phyloP scores from a whole-genome alignment of 2,113 vertebrate species.

The Hydrolagus affinis region DNA sequence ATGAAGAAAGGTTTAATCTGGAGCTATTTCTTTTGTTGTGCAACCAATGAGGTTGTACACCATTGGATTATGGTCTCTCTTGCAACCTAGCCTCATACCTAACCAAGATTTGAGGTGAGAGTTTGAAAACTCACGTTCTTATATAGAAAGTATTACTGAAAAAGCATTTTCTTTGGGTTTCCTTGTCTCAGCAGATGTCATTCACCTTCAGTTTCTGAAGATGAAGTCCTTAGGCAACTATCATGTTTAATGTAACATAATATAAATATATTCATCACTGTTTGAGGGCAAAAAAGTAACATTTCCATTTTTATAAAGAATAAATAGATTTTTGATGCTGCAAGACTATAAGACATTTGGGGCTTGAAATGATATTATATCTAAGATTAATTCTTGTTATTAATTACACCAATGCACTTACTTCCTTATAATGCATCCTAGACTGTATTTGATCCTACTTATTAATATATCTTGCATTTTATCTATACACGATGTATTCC shows the following conservation, averaged over 20 bases:
- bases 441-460: not conserved
- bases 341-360: not conserved
- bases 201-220: not conserved
- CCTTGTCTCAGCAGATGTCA: not conserved
- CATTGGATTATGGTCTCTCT: not conserved
- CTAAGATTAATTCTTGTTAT: not conserved
- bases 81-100: not conserved
- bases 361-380: not conserved
- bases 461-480: not conserved
- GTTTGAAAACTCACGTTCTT: too few relatives aligned
- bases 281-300: too few relatives aligned
- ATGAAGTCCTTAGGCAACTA: too few relatives aligned
- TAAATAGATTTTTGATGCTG: not conserved
- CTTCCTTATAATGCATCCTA: not conserved
- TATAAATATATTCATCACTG: too few relatives aligned
- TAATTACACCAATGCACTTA: not conserved
- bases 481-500: not conserved
- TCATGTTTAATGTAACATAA: too few relatives aligned
- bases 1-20: too few relatives aligned
- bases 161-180: not conserved
- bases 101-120: not conserved
- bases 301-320: not conserved
- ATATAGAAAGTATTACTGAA: not conserved
- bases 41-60: not conserved
- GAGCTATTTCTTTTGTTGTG: not conserved